Conservation (phyloP, 2,113 vertebrate species). For the Corvus moneduloides region DNA sequence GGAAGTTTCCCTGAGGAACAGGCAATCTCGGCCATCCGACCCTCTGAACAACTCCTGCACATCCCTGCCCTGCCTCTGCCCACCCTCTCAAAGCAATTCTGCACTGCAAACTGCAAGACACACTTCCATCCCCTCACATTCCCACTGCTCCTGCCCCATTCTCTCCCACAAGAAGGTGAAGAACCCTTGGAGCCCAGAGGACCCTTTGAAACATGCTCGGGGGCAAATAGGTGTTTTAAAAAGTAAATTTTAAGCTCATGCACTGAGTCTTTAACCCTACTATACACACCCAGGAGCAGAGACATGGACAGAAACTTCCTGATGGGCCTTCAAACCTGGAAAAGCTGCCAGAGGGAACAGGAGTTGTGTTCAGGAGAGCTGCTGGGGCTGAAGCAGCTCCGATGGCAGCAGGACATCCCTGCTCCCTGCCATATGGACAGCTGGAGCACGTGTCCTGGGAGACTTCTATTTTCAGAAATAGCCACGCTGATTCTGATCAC, state of each 20-base stretch:
- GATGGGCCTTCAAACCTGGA: not conserved
- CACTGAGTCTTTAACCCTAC: not conserved
- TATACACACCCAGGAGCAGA: not conserved
- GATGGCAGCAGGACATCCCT: not conserved
- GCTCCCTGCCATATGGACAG: not conserved
- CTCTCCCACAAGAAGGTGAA: not conserved
- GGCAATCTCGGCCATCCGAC: accelerated
- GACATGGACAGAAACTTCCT: accelerated
- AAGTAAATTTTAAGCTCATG: not conserved
- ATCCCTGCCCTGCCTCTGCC: not conserved
- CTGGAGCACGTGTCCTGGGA: not conserved
- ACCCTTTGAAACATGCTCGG: not conserved
- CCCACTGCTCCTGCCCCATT: not conserved
- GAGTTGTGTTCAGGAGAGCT: not conserved
- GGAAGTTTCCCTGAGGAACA: not conserved
- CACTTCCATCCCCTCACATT: not conserved
- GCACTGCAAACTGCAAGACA: not conserved
- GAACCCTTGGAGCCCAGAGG: not conserved
- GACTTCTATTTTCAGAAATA: not conserved
- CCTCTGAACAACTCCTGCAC: not conserved
- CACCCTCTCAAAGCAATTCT: not conserved
- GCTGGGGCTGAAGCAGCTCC: not conserved
- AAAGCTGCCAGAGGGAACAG: not conserved
- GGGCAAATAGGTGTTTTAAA: not conserved
- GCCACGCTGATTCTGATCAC: not conserved